phyloP scores from a whole-genome alignment of 1,140 invertebrate species.

The Drosophila pallidifrons region DNA sequence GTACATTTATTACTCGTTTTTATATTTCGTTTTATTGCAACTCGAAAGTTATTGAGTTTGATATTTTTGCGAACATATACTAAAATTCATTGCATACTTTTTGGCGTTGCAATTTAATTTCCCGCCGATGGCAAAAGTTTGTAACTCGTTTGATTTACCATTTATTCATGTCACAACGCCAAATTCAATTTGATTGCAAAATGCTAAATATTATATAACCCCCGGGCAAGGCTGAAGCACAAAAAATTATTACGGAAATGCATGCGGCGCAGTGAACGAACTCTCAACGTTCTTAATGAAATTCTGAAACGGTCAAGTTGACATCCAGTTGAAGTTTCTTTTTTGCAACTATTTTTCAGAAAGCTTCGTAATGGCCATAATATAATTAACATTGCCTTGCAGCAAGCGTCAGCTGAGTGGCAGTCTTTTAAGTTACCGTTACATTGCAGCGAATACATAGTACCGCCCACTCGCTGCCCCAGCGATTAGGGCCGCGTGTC shows the following conservation, averaged over 20 bases:
- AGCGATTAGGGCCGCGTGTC: slow-evolving; percentile 74
- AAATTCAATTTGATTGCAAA: slow-evolving; percentile 73
- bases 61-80: slow-evolving; percentile 43
- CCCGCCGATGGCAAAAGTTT: slow-evolving; percentile 65
- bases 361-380: slow-evolving; percentile 39
- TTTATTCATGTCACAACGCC: slow-evolving; percentile 70
- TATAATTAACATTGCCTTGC: slow-evolving; percentile 68
- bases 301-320: slow-evolving; percentile 65
- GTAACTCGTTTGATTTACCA: slow-evolving; percentile 74
- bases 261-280: slow-evolving; percentile 29
- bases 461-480: slow-evolving; percentile 31
- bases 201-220: slow-evolving; percentile 38
- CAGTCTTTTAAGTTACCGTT: slow-evolving; percentile 61
- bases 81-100: slow-evolving; percentile 60
- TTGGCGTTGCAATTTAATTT: slow-evolving; percentile 72
- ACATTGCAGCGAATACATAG: slow-evolving; percentile 11
- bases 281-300: slow-evolving; percentile 54
- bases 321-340: slow-evolving; percentile 17
- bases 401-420: slow-evolving; percentile 46
- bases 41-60: slow-evolving; percentile 29
- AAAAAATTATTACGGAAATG: slow-evolving; percentile 34
- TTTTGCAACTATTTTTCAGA: slow-evolving; percentile 2
- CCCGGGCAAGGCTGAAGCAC: no score
- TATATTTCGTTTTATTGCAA: slow-evolving; percentile 23
- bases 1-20: slow-evolving; percentile 11